phyloP scores from a whole-genome alignment of 2,888 invertebrate species.

The Diplazon laetatorius region DNA sequence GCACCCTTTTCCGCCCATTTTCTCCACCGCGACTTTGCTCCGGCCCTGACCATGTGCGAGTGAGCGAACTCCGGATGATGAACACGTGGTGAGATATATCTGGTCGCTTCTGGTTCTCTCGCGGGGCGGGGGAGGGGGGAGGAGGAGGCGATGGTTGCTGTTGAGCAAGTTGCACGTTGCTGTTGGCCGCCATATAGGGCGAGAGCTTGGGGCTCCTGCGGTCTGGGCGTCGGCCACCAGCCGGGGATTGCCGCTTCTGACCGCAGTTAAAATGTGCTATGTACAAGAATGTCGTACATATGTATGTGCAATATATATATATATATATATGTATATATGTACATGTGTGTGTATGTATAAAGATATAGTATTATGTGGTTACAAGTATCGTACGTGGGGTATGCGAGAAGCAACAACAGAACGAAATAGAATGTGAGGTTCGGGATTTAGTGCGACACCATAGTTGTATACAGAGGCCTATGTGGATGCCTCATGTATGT shows the following conservation, averaged over 20 bases:
- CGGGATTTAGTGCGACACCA: constrained; percentile 4
- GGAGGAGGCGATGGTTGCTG: constrained; percentile 17
- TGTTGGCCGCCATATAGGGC: constrained; percentile 39
- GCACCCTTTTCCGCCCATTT: constrained; percentile 11
- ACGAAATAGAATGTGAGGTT: constrained; percentile 46
- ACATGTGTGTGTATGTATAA: neutral
- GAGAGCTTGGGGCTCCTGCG: constrained; percentile 41
- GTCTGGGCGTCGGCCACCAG: constrained; percentile 64
- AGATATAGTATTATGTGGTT: constrained; percentile 24
- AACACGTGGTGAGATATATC: constrained; percentile 40
- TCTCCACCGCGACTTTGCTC: neutral
- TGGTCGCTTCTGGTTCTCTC: constrained; percentile 6
- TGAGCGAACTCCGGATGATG: constrained; percentile 30
- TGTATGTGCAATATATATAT: neutral
- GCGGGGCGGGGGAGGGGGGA: neutral
- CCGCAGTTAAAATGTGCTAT: constrained; percentile 65
- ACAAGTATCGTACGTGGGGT: constrained; percentile 48
- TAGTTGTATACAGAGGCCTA: neutral
- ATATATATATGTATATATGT: neutral
- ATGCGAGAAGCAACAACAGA: constrained; percentile 42
- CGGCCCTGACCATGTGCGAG: constrained; percentile 6
- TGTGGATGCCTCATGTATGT: neutral
- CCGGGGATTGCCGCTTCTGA: constrained; percentile 59
- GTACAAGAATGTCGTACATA: constrained; percentile 38
- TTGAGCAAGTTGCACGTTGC: constrained; percentile 36